phyloP scores from a whole-genome alignment of 2,797 vertebrate genomes.

The Coregonus ussuriensis region DNA sequence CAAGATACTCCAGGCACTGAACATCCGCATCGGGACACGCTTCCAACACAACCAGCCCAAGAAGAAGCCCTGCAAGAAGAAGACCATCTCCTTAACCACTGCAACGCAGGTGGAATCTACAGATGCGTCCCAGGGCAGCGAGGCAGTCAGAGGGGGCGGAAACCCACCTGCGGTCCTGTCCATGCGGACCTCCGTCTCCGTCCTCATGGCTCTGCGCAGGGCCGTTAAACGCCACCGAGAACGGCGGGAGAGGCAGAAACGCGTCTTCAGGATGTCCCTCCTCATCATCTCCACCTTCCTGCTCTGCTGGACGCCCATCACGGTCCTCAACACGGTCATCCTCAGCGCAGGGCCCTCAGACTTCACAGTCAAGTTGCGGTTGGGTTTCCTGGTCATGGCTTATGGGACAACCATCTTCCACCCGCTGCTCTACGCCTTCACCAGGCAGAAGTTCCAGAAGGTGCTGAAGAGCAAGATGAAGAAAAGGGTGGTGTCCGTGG shows the following conservation, averaged over 20 bases:
- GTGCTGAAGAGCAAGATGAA: constrained; percentile 97
- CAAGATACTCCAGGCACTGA: constrained; percentile 94
- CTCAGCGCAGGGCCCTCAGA: constrained; percentile 90
- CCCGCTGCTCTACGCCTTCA: constrained; percentile 94
- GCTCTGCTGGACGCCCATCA: constrained; percentile 96
- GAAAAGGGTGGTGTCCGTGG: constrained; percentile 92
- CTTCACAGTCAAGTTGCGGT: constrained; percentile 85
- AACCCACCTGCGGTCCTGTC: constrained; percentile 78
- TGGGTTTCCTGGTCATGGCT: constrained; percentile 94
- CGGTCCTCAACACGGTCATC: constrained; percentile 89
- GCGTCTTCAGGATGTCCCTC: constrained; percentile 94
- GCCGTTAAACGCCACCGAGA: constrained; percentile 92
- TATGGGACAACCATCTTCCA: constrained; percentile 97
- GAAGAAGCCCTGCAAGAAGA: constrained; percentile 82
- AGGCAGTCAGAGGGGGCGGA: constrained; percentile 56
- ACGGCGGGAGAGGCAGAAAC: constrained; percentile 87
- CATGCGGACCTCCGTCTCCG: constrained; percentile 91
- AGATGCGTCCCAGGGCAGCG: constrained; percentile 80
- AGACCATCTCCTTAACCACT: constrained; percentile 80
- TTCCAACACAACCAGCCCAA: constrained; percentile 81
- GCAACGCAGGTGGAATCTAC: constrained; percentile 80
- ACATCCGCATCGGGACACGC: constrained; percentile 91
- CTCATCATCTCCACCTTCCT: constrained; percentile 96
- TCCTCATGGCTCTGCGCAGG: constrained; percentile 90
- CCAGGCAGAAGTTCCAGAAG: constrained; percentile 88